Percentiles rank a stretch among this genome's conserved stretches.
These are phyloP conservation scores for Monodelphis domestica DNA, from an alignment of 2,797 vertebrate genomes.

Conservation along the genomic window DNA sequence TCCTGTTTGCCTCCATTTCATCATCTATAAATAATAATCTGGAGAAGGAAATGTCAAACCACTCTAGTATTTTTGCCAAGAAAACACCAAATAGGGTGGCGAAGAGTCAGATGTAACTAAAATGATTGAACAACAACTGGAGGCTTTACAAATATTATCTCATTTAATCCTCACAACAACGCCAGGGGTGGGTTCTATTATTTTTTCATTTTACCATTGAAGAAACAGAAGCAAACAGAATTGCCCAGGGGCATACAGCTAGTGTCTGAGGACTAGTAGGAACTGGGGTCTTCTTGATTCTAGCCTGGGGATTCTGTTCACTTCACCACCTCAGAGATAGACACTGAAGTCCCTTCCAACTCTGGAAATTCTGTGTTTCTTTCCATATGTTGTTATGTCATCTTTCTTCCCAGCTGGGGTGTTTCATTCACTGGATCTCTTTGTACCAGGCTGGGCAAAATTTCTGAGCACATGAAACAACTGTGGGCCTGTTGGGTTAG, in stretches of 20 bases:
- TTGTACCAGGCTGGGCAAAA: neutral
- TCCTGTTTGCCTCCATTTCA: neutral
- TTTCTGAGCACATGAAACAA: neutral
- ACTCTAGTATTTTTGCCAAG: neutral
- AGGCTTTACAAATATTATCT: neutral
- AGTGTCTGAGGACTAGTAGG: neutral
- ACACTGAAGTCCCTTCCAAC: neutral
- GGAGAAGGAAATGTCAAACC: neutral
- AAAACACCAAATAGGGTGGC: neutral
- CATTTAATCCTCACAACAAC: neutral
- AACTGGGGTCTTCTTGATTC: neutral
- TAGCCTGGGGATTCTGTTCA: neutral
- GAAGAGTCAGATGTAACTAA: neutral
- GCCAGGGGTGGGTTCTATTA: neutral
- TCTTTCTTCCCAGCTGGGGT: neutral
- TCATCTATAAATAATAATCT: neutral
- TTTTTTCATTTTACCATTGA: neutral
- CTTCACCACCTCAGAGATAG: neutral
- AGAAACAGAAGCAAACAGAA: neutral
- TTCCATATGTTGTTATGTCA: neutral
- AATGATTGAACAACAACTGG: neutral
- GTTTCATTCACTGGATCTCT: neutral
- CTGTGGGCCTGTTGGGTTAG: neutral
- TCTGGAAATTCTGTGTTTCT: neutral
- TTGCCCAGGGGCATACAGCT: neutral